phyloP scores from a whole-genome alignment of 2,113 vertebrate genomes.

The Dicerorhinus sumatrensis region DNA sequence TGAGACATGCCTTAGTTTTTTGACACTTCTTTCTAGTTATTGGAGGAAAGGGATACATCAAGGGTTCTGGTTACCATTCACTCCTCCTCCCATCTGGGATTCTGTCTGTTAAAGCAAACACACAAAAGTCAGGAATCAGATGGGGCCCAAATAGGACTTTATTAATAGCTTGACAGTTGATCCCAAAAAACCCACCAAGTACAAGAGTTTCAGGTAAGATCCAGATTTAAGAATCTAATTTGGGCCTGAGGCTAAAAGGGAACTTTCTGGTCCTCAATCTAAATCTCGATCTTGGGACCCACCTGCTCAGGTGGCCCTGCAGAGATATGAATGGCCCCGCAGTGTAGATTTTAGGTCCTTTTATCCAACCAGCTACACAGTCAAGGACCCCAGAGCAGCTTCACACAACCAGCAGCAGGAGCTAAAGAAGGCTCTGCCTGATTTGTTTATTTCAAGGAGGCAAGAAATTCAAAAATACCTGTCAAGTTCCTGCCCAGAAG shows the following conservation, averaged over 20 bases:
- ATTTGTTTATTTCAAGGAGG: neutral
- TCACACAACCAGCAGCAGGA: neutral
- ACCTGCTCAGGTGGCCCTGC: neutral
- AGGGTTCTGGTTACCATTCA: neutral
- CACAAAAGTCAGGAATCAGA: neutral
- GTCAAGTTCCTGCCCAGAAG: neutral
- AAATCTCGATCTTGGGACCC: constrained; percentile 11
- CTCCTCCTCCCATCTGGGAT: neutral
- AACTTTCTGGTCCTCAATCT: neutral
- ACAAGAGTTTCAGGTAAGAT: neutral
- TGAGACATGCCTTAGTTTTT: neutral
- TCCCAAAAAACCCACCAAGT: neutral
- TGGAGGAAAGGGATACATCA: neutral
- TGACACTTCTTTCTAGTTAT: neutral
- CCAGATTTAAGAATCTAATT: neutral
- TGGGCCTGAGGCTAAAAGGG: neutral
- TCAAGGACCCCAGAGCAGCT: neutral
- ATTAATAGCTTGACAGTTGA: neutral
- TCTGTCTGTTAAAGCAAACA: neutral
- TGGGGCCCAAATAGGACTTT: neutral
- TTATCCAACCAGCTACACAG: neutral
- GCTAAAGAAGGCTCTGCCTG: neutral
- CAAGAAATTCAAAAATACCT: neutral
- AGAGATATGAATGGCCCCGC: neutral
- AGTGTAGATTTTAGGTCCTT: neutral